phyloP scores from a whole-genome alignment of 2,888 invertebrate species.

The Tribolium freemani region DNA sequence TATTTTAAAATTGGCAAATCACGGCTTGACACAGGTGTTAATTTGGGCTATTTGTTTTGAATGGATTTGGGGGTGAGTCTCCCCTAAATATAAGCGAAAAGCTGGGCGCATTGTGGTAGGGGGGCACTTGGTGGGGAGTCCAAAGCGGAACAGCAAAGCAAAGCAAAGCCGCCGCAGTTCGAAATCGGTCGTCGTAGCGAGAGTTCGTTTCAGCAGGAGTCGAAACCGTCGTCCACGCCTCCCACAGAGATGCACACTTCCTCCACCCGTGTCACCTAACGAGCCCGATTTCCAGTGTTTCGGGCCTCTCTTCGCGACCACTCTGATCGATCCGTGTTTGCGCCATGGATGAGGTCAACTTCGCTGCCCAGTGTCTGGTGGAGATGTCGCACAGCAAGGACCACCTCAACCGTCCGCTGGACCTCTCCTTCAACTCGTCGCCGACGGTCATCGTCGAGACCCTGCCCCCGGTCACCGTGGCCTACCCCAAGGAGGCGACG shows the following conservation, averaged over 20 bases:
- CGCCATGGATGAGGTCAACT: conserved; percentile 70
- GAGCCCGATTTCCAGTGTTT: background rate
- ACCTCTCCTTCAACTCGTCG: conserved; percentile 58
- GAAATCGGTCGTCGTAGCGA: conserved; percentile 42
- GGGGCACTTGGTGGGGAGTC: conserved; percentile 54
- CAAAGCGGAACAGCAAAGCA: conserved; percentile 36
- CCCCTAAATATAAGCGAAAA: conserved; percentile 51
- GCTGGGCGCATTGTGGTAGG: conserved; percentile 58
- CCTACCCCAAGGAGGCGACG: conserved; percentile 50
- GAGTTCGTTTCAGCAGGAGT: conserved; percentile 12
- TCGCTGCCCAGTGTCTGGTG: conserved; percentile 74
- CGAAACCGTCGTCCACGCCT: conserved; percentile 55
- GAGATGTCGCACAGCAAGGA: conserved; percentile 73
- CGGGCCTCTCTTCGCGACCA: background rate
- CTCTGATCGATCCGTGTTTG: background rate
- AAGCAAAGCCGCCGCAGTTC: conserved; percentile 50
- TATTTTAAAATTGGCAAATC: background rate
- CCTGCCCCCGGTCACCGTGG: conserved; percentile 55
- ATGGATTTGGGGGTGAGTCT: conserved; percentile 19
- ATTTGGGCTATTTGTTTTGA: conserved; percentile 48
- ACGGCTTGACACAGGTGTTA: conserved; percentile 52
- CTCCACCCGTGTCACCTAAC: conserved; percentile 23
- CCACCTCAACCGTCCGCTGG: conserved; percentile 65
- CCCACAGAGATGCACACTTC: conserved; percentile 53
- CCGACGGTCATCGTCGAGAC: conserved; percentile 63